Conservation (phyloP, 2,888 invertebrate species). For the Monopis laevigella region DNA sequence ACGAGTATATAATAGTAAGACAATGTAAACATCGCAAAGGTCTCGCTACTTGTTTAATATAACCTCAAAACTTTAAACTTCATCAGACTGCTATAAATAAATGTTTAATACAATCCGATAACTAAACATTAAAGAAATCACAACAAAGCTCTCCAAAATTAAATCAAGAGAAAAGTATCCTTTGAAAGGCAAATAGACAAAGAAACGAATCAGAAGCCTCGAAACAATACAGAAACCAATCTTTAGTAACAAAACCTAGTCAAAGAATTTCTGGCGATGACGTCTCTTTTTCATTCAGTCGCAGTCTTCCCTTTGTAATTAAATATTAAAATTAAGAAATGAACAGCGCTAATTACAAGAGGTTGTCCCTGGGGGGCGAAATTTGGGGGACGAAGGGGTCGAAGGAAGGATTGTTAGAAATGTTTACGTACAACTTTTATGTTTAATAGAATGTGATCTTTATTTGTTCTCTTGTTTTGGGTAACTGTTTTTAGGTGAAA, state of each 20-base stretch:
- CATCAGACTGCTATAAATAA: too few relatives aligned
- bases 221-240: constrained; percentile 23
- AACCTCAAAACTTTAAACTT: too few relatives aligned
- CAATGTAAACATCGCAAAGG: too few relatives aligned
- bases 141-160: background rate
- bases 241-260: background rate
- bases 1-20: too few relatives aligned
- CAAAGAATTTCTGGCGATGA: constrained; percentile 59
- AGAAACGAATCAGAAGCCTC: constrained; percentile 47
- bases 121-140: constrained; percentile 6
- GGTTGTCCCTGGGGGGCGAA: constrained; percentile 61
- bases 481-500: too few relatives aligned
- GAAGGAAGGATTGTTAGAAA: constrained; percentile 12
- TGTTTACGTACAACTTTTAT: too few relatives aligned
- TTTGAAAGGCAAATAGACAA: constrained; percentile 41
- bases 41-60: too few relatives aligned
- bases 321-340: constrained; percentile 71
- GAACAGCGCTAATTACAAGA: constrained; percentile 68
- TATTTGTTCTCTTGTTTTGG: too few relatives aligned
- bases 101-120: constrained; percentile 10
- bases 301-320: constrained; percentile 68
- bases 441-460: background rate
- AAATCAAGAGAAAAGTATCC: constrained; percentile 22
- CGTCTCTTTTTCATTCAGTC: constrained; percentile 50
- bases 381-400: constrained; percentile 1